A percentile compares a stretch with the other conserved stretches of the same genome.
These are phyloP conservation scores for Chloromyia formosa DNA, from an alignment of 2,888 invertebrate species.

Conservation along the genomic window DNA sequence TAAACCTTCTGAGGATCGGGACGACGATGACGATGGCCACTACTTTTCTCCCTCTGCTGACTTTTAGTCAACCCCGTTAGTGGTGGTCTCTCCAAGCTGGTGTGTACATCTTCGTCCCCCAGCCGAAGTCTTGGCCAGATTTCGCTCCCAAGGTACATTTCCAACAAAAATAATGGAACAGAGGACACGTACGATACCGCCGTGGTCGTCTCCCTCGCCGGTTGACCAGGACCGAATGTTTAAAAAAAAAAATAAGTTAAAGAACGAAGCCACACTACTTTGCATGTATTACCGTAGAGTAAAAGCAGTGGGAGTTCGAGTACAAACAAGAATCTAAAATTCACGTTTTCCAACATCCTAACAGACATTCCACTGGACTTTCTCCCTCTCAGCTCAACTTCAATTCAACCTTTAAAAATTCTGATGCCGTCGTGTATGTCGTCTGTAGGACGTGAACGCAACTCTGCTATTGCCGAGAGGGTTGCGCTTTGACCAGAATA, in stretches of 20 bases:
- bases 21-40: conserved; percentile 38
- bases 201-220: neutral
- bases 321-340: conserved; percentile 18
- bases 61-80: neutral
- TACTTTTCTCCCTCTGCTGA: neutral
- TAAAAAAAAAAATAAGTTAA: conserved; percentile 25
- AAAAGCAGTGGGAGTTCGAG: neutral
- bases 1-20: conserved; percentile 21
- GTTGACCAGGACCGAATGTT: neutral
- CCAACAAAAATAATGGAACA: neutral
- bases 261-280: conserved; percentile 39
- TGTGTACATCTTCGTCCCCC: neutral
- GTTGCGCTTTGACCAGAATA: conserved; percentile 30
- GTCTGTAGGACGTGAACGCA: neutral
- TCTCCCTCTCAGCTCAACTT: neutral
- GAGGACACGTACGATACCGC: neutral
- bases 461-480: neutral
- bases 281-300: conserved; percentile 33
- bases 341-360: conserved; percentile 1
- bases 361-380: neutral
- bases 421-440: neutral
- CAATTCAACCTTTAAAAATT: neutral
- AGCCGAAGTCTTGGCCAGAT: neutral
- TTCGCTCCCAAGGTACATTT: neutral
- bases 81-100: neutral